phyloP scores from a whole-genome alignment of 2,797 vertebrate genomes.

The Chrysocyon brachyurus region DNA sequence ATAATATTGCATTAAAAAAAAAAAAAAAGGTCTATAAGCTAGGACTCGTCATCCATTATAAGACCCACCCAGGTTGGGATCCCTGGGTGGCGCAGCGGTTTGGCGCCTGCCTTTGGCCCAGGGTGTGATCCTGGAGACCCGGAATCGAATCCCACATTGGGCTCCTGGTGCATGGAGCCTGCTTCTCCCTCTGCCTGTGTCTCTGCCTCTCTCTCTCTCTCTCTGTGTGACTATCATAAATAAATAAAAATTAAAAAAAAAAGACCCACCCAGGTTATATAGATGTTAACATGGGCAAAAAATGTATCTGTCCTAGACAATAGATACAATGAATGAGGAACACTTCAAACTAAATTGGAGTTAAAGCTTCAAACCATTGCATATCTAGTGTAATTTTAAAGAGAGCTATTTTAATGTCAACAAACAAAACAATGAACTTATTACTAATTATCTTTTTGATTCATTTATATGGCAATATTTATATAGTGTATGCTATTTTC shows the following conservation, averaged over 20 bases:
- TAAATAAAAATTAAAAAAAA: not conserved
- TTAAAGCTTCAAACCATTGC: not conserved
- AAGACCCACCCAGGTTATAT: not conserved
- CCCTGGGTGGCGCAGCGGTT: too few species aligned
- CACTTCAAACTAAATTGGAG: not conserved
- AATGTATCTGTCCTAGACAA: not conserved
- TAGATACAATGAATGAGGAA: not conserved
- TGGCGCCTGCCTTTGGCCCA: too few species aligned
- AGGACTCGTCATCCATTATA: not conserved
- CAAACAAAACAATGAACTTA: not conserved
- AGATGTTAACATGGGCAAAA: not conserved
- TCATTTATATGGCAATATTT: not conserved
- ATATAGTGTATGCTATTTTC: not conserved
- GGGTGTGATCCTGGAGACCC: too few species aligned
- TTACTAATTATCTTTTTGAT: not conserved
- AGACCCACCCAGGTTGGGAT: not conserved
- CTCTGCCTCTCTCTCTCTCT: too few species aligned
- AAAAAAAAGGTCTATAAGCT: not conserved
- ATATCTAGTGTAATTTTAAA: not conserved
- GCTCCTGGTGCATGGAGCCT: too few species aligned
- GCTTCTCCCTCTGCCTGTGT: too few species aligned
- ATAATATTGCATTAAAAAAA: not conserved
- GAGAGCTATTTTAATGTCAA: not conserved
- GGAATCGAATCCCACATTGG: too few species aligned
- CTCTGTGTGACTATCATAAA: too few species aligned